Conservation (phyloP, 2,113 vertebrate species). For the Oryzias curvinotus region DNA sequence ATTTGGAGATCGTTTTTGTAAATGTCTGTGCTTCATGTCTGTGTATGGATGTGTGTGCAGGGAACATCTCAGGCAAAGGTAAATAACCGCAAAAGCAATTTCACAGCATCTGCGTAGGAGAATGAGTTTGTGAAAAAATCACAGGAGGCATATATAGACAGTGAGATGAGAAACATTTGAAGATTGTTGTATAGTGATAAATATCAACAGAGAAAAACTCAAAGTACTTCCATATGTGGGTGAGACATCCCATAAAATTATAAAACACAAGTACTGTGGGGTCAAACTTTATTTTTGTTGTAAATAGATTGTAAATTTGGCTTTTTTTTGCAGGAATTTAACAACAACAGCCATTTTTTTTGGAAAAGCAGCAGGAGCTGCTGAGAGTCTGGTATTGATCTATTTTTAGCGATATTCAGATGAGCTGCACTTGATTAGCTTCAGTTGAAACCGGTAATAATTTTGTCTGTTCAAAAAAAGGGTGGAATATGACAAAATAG, state of each 20-base stretch:
- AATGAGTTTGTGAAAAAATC: slow-evolving; percentile 39
- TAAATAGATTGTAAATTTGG: too few relatives aligned
- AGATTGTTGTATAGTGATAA: background rate
- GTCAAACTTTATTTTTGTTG: too few relatives aligned
- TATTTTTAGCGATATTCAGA: too few relatives aligned
- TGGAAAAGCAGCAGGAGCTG: too few relatives aligned
- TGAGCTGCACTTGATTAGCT: too few relatives aligned
- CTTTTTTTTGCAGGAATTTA: too few relatives aligned
- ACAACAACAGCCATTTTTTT: too few relatives aligned
- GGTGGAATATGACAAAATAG: too few relatives aligned
- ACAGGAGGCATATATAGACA: slow-evolving; percentile 14
- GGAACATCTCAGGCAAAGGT: slow-evolving; percentile 18
- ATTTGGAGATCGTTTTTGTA: background rate
- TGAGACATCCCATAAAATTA: background rate
- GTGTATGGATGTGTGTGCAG: slow-evolving; percentile 1
- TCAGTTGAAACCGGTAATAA: too few relatives aligned
- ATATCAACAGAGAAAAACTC: background rate
- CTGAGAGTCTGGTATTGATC: too few relatives aligned
- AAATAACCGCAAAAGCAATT: slow-evolving; percentile 55
- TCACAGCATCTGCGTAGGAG: slow-evolving; percentile 52
- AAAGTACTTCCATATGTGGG: too few relatives aligned
- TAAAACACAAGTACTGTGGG: background rate
- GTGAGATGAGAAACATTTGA: slow-evolving; percentile 11
- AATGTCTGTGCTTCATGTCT: background rate
- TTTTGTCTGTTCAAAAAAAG: too few relatives aligned